Evolutionary conservation across 1,140 invertebrate genomes (phyloP).

Genomic region (Mya arenaria): DNA sequence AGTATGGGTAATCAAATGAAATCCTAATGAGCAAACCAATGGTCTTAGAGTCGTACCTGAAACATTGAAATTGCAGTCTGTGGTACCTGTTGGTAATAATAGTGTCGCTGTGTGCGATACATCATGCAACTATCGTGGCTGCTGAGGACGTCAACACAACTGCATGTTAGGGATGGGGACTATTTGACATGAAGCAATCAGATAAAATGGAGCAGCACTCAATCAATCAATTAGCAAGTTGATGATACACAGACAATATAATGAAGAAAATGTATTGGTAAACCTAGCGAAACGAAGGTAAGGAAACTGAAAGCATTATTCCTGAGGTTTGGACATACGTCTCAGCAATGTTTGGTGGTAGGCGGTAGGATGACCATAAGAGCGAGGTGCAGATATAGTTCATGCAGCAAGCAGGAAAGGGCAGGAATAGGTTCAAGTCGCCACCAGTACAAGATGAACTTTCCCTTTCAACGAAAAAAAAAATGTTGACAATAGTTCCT

Average conservation of each 20-base stretch:
- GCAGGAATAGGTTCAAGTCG: not conserved
- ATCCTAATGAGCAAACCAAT: not conserved
- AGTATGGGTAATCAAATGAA: not conserved
- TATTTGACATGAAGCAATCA: too few species aligned
- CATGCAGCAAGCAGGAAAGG: conserved; percentile 9
- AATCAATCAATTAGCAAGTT: too few species aligned
- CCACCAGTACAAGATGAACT: not conserved
- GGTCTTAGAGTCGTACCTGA: not conserved
- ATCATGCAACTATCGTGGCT: not conserved
- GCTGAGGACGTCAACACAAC: not conserved
- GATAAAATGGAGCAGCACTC: not conserved
- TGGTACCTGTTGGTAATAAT: not conserved
- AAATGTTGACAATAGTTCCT: conserved; percentile 3
- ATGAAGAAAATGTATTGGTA: too few species aligned
- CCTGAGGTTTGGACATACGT: not conserved
- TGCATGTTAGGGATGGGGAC: not conserved
- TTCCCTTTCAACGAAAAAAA: not conserved
- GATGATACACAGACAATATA: not conserved
- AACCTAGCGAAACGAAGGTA: not conserved
- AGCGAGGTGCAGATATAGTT: not conserved
- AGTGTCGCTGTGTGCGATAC: not conserved
- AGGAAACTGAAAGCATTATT: not conserved
- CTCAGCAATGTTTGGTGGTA: not conserved
- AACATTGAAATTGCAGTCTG: too few species aligned
- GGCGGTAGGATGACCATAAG: not conserved